Percentiles rank a stretch among this genome's conserved stretches.
Conservation (phyloP, 2,113 vertebrate genomes). For the Ameiurus melas region DNA sequence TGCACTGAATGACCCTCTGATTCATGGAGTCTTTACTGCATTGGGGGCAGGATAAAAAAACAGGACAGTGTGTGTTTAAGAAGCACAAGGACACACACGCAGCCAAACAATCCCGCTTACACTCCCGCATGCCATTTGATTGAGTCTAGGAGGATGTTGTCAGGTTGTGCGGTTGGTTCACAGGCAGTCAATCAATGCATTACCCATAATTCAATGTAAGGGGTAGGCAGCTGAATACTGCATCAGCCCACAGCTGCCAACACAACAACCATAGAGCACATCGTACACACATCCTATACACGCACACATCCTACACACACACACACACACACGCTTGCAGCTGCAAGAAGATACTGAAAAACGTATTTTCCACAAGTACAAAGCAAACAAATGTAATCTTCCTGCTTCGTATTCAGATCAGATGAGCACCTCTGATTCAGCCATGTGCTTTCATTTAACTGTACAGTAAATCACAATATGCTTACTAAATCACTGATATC, state of each 20-base stretch:
- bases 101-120: slow-evolving; percentile 36
- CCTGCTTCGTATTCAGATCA: not conserved
- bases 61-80: slow-evolving; percentile 52
- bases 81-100: slow-evolving; percentile 53
- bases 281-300: not conserved
- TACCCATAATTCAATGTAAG: slow-evolving; percentile 51
- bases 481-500: slow-evolving; percentile 13
- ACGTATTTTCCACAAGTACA: not conserved
- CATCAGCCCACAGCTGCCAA: slow-evolving; percentile 57
- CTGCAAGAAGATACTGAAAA: not conserved
- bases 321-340: slow-evolving; percentile 6
- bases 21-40: slow-evolving; percentile 59
- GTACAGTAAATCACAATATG: not conserved
- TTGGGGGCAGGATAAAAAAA: slow-evolving; percentile 47
- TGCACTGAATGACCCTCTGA: slow-evolving; percentile 58
- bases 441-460: slow-evolving; percentile 20
- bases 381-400: not conserved
- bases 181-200: slow-evolving; percentile 61
- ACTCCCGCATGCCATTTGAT: slow-evolving; percentile 38
- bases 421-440: not conserved
- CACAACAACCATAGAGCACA: slow-evolving; percentile 37
- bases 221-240: slow-evolving; percentile 47
- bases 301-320: slow-evolving; percentile 29
- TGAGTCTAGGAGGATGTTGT: slow-evolving; percentile 42
- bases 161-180: slow-evolving; percentile 48